Evolutionary conservation across 2,113 vertebrate genomes (phyloP).

Genomic region (Polyodon spathula): DNA sequence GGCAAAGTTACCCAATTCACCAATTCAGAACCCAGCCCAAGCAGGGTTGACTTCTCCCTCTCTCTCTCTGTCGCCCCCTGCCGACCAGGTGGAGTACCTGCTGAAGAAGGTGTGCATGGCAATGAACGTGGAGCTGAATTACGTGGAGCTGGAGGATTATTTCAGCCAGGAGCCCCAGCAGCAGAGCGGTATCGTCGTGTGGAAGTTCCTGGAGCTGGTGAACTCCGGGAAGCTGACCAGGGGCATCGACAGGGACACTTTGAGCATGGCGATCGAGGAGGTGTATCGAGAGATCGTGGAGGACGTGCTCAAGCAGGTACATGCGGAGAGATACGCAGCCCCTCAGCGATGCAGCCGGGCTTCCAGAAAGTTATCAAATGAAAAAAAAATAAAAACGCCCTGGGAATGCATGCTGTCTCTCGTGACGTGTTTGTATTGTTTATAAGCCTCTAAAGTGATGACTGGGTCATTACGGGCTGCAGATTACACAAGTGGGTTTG

Average conservation of each 20-base stretch:
- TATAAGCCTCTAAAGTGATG: too few species aligned
- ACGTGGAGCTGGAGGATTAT: constrained; percentile 76
- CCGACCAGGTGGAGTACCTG: constrained; percentile 79
- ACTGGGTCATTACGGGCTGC: too few species aligned
- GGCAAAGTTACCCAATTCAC: neutral
- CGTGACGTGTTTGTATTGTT: too few species aligned
- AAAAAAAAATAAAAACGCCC: too few species aligned
- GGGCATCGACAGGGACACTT: constrained; percentile 64
- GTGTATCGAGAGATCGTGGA: constrained; percentile 89
- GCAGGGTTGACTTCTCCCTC: neutral
- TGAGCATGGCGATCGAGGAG: constrained; percentile 85
- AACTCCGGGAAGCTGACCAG: constrained; percentile 69
- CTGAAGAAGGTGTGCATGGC: constrained; percentile 81
- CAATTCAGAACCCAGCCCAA: neutral
- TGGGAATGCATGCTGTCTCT: too few species aligned
- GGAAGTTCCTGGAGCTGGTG: constrained; percentile 86
- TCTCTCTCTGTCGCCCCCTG: neutral
- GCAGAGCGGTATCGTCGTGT: constrained; percentile 70
- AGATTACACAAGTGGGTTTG: too few species aligned
- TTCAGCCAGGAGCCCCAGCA: constrained; percentile 67
- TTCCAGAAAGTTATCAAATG: too few species aligned
- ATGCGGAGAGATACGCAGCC: too few species aligned
- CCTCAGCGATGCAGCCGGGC: too few species aligned
- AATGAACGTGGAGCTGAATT: constrained; percentile 76
- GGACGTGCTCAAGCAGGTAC: constrained; percentile 88